phyloP scores from a whole-genome alignment of 1,140 invertebrate species.

The Aphelenchoides besseyi region DNA sequence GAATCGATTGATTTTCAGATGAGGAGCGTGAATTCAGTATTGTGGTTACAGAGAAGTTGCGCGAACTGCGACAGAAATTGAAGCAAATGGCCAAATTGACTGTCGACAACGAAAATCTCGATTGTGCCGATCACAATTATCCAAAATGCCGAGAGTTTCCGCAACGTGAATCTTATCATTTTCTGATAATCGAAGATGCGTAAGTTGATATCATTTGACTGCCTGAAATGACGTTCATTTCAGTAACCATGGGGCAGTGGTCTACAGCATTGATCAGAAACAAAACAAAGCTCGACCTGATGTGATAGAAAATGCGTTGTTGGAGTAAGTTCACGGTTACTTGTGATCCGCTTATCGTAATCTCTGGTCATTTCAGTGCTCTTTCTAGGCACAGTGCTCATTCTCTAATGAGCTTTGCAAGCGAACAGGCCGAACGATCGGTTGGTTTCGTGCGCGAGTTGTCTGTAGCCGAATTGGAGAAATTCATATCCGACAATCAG shows the following conservation, averaged over 20 bases:
- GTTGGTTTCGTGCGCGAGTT: constrained; percentile 48
- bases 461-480: constrained; percentile 30
- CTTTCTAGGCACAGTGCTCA: constrained; percentile 38
- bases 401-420: constrained; percentile 37
- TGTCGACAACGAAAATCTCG: constrained; percentile 42
- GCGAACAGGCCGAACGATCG: constrained; percentile 24
- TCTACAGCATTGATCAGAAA: constrained; percentile 38
- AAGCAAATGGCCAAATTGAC: constrained; percentile 16
- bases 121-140: constrained; percentile 30
- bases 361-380: constrained; percentile 41
- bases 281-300: constrained; percentile 23
- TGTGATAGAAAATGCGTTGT: constrained; percentile 2
- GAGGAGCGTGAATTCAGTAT: constrained; percentile 32
- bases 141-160: constrained; percentile 40
- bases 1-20: constrained; percentile 36
- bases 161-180: constrained; percentile 34
- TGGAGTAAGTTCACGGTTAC: neutral
- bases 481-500: constrained; percentile 39
- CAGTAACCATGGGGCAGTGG: constrained; percentile 37
- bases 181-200: constrained; percentile 46
- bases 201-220: constrained; percentile 23
- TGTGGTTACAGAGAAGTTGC: constrained; percentile 11
- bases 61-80: constrained; percentile 3
- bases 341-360: neutral
- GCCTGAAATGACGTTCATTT: too few relatives aligned